These are phyloP conservation scores for Drosophila nasuta DNA, from an alignment of 1,140 invertebrate species.

Conservation along the genomic window DNA sequence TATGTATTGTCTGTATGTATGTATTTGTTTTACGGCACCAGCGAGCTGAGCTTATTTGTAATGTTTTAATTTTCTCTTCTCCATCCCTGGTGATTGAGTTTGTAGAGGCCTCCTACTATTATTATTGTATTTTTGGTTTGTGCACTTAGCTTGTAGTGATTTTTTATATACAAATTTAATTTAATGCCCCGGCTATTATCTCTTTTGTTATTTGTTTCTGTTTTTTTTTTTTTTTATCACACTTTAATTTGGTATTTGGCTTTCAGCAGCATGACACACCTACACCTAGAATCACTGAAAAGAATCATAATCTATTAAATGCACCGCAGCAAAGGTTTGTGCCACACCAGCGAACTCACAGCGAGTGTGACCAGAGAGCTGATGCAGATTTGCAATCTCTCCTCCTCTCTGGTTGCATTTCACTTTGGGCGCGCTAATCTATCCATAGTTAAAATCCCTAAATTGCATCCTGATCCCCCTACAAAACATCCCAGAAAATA, in stretches of 20 bases:
- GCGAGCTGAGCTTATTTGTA: slow-evolving; percentile 36
- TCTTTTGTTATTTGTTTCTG: no score
- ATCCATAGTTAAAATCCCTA: slow-evolving; percentile 23
- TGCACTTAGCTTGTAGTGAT: slow-evolving; percentile 53
- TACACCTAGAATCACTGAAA: slow-evolving; percentile 84
- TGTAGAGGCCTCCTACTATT: neutral
- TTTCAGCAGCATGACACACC: slow-evolving; percentile 84
- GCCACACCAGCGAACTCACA: slow-evolving; percentile 41
- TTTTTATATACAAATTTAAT: slow-evolving; percentile 15
- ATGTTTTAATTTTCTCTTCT: slow-evolving; percentile 2
- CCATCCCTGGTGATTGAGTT: slow-evolving; percentile 19
- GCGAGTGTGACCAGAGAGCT: slow-evolving; percentile 7
- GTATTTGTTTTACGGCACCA: slow-evolving; percentile 47
- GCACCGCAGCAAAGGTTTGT: slow-evolving; percentile 84
- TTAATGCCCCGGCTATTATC: slow-evolving; percentile 17
- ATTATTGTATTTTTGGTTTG: slow-evolving; percentile 32
- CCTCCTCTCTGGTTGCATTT: slow-evolving; percentile 3
- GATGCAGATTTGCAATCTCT: neutral
- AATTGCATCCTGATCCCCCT: slow-evolving; percentile 20
- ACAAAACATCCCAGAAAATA: slow-evolving; percentile 11
- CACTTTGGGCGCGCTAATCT: slow-evolving; percentile 11
- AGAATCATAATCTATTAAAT: slow-evolving; percentile 83
- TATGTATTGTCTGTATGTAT: slow-evolving; percentile 12
- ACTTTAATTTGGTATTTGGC: slow-evolving; percentile 84
- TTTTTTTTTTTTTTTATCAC: slow-evolving; percentile 60